Base-by-base conservation (phyloP, 2,113 vertebrate genomes). In the Galemys pyrenaicus region DNA sequence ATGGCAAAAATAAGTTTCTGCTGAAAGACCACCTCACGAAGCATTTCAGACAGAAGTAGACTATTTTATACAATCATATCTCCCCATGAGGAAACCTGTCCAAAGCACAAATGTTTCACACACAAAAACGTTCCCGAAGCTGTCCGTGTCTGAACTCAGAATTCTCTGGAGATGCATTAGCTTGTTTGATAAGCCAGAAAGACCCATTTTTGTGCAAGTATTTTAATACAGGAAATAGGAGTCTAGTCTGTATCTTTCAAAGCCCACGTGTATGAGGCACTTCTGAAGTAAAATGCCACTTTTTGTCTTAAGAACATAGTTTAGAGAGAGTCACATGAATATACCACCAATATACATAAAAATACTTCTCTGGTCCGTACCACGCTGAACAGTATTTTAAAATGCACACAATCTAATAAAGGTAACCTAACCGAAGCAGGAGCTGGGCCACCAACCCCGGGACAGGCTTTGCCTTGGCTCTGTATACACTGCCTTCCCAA, bases 151-250 rank as follows among this genome's bases (percentile, higher is more conserved):
- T 98, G 96, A 97, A 98, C 80, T 97, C 92, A 89, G 89, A 95
- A 90, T 75, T 96, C 98, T 97, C 98, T 1, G 92, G 97, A 97
- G 97, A 85, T 95, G 75, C 95, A 96, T 97, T 97, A 96, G 88
- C 96, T 98, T 96, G 39, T 96, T 97, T 98, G 96, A 98, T 98
- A 98, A 97, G 96, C 97, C 96, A 96, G 95, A 97, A 97, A 97
- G 97, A 96, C 96, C 71, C 89, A 67, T 97, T 97, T 97, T 96
- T 96, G 89, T 96, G 94, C 73, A 95, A 96, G 97, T 85, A 96
- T 97, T 98, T 97, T 97, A 98, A 98, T 97, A 95, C 97, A 97
- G 97, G 98, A 98, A 98, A 98, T 91, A 96, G 39, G 83, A 97
- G 96, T 98, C 97, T 97, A 97, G 96, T 97, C 97, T 87, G 94